Evolutionary conservation across 2,888 invertebrate species (phyloP).

Genomic region (Callyntrura sp.): DNA sequence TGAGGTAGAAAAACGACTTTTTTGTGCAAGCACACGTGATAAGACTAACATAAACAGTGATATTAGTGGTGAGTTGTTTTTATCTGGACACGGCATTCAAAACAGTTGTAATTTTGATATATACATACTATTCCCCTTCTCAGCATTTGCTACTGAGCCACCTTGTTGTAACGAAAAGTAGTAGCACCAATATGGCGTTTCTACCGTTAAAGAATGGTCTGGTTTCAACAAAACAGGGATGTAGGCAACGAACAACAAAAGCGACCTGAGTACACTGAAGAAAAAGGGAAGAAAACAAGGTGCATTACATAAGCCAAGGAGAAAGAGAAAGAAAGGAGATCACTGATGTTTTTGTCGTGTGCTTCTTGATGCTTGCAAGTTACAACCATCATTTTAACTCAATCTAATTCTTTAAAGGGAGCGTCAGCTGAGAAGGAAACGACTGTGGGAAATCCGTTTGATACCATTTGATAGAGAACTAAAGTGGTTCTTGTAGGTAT

Average conservation of each 20-base stretch:
- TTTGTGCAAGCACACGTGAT: too few species aligned
- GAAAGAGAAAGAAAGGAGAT: slow-evolving; percentile 23
- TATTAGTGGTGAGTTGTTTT: too few species aligned
- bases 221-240: slow-evolving; percentile 50
- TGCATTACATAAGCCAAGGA: too few species aligned
- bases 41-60: too few species aligned
- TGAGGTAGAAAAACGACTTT: background rate
- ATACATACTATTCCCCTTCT: background rate
- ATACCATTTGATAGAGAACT: slow-evolving; percentile 45
- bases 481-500: slow-evolving; percentile 26
- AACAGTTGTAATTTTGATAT: background rate
- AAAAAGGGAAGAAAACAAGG: too few species aligned
- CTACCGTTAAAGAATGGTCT: slow-evolving; percentile 45
- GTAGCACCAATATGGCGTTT: slow-evolving; percentile 46
- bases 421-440: slow-evolving; percentile 74
- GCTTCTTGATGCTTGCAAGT: slow-evolving; percentile 52
- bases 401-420: slow-evolving; percentile 69
- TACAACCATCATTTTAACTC: slow-evolving; percentile 64
- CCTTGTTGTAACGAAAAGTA: background rate
- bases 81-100: too few species aligned
- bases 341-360: slow-evolving; percentile 52
- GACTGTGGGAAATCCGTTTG: slow-evolving; percentile 59
- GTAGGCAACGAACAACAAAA: slow-evolving; percentile 24
- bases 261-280: background rate
- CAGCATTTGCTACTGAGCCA: background rate